Evolutionary conservation across 2,797 vertebrate genomes (phyloP), one percentile per base, ranked within the genome.

Genomic region (Pseudomugil tenellus): DNA sequence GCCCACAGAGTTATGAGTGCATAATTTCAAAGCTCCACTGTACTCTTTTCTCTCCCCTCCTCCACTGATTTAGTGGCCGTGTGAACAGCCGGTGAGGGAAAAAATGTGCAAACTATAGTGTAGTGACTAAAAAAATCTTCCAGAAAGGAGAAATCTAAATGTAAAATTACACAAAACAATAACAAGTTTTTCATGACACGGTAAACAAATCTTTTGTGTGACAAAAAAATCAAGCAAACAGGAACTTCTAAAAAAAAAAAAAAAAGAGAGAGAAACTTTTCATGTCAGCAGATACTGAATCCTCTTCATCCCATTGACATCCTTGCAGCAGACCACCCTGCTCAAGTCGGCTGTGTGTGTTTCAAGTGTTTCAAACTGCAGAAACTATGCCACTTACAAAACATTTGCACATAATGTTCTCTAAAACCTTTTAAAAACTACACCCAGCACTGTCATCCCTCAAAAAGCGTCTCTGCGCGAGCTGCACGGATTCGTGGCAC

Each of bases 371-470:
- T 83, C 34, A 84, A 90, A 90, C 72, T 83, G 72, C 71, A 80
- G 1, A 86, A 92, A 86, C 69, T 84, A 66, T 74, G 76, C 31
- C 64, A 67, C 57, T 79, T 74, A n/a, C 70, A 68, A 89, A 89
- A 89, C 81, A 80, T 83, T 72, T 59, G 67, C 77, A 87, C 66
- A 89, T 3, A 75, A 63, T 86, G 87, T 92, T 76, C 84, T 13
- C 54, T 28, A 25, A 34, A 72, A 55, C 74, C 70, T 82, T 77
- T 63, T 76, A 25, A 66, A 91, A 89, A 88, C 86, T 87, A 80
- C 73, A 82, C 80, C 51, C 76, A 76, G 73, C n/a, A 65, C 91
- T 94, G 94, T 94, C 94, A 94, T 90, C 84, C 63, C 81, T 72
- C 64, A 2, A 7, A 67, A 77, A 73, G 76, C 85, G 62, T 63